Evolutionary conservation across 2,113 vertebrate species (phyloP), one percentile per base, ranked within the genome.

Genomic region (Tetrax tetrax): DNA sequence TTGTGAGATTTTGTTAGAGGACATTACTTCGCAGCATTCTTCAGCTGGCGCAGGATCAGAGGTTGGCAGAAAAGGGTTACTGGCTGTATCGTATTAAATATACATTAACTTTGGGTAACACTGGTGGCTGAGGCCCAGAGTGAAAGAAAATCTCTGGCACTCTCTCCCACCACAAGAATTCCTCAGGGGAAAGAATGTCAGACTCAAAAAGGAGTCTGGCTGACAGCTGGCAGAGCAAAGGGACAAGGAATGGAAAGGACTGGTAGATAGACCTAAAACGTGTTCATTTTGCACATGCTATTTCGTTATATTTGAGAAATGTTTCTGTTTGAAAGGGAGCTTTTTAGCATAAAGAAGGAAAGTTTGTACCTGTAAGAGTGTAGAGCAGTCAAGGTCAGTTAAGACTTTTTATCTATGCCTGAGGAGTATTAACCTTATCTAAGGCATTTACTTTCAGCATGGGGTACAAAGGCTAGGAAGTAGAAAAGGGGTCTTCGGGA

Each of bases 71-170:
- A 66, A 87, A 66, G 59, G 29, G 41, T 63, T 92, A 81, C 38
- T 90, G 80, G 78, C 76, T 95, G 28, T 50, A 69, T 91, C 3
- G 0, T 61, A 38, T 89, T 92, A 93, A 84, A 91, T 82, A 84
- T 95, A 92, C 65, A 76, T 89, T 92, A 72, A 57, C 45, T 74
- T 89, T 78, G 86, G 64, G 88, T 93, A 87, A 82, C 8, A 17
- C 53, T 89, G 61, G 80, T 94, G 93, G 87, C 91, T 87, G 80
- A 78, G 64, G 14, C 56, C 76, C 80, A 87, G 59, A 81, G 51
- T 35, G 47, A 94, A 94, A 94, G 83, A 33, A 94, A 92, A 92
- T 90, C 68, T 81, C 89, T 96, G 89, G 77, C 89, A 91, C 11
- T 71, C 15, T 75, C 71, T 92, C 47, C 80, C 24, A 41, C n/a